Conservation (phyloP, 2,113 vertebrate genomes). For the Progne subis region DNA sequence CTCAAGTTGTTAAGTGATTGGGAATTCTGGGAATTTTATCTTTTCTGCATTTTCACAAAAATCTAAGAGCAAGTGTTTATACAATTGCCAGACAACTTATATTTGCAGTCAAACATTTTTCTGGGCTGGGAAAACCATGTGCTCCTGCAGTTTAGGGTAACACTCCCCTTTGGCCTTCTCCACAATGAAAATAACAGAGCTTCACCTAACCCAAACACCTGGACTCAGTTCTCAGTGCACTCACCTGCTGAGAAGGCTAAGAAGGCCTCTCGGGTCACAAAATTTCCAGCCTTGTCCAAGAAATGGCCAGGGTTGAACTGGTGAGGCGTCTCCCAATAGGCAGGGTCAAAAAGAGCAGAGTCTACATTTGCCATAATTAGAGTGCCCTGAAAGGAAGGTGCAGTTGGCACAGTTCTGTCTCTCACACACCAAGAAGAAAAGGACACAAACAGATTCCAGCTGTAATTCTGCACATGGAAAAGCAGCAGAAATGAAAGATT, state of each 20-base stretch:
- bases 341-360: constrained; percentile 51
- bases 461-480: not conserved
- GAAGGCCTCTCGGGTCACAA: constrained; percentile 50
- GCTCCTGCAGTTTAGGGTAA: not conserved
- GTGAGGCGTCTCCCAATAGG: constrained; percentile 54
- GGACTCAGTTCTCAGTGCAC: not conserved
- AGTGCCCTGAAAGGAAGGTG: constrained; percentile 52
- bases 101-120: not conserved
- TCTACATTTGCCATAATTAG: constrained; percentile 44
- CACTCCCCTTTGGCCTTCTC: not conserved
- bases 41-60: not conserved
- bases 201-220: not conserved
- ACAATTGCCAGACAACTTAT: not conserved
- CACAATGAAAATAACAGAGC: not conserved
- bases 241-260: constrained; percentile 67
- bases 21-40: not conserved
- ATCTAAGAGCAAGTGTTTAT: not conserved
- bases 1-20: not conserved
- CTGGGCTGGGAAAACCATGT: not conserved
- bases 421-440: not conserved
- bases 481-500: not conserved
- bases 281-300: constrained; percentile 64
- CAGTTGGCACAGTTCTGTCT: not conserved
- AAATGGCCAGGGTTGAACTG: constrained; percentile 69
- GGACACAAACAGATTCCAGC: not conserved